A percentile compares a stretch with the other conserved stretches of the same genome.
Conservation (phyloP, 2,113 vertebrate genomes). For the Petromus typicus region DNA sequence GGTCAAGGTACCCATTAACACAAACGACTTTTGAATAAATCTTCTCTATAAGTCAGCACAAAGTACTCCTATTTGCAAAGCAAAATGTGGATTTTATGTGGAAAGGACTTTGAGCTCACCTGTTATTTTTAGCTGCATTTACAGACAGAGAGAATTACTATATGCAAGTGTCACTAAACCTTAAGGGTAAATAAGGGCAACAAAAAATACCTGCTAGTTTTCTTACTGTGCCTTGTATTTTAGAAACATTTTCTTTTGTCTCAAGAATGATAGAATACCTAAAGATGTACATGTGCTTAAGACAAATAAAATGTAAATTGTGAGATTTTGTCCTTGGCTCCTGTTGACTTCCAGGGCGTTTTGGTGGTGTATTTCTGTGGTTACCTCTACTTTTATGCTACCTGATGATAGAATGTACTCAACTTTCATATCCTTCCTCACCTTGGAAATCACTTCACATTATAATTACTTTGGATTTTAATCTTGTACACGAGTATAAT, state of each 20-base stretch:
- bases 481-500: constrained; percentile 53
- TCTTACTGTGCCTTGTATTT: neutral
- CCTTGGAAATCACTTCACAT: constrained; percentile 11
- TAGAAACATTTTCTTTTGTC: constrained; percentile 29
- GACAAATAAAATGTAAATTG: neutral
- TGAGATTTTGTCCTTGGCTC: neutral
- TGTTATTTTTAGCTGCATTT: constrained; percentile 35
- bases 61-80: neutral
- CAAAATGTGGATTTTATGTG: neutral
- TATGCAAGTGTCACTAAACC: neutral
- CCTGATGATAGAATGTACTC: neutral
- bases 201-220: neutral
- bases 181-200: neutral
- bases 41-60: neutral
- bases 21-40: neutral
- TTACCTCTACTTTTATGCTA: neutral
- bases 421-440: constrained; percentile 20
- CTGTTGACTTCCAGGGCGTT: neutral
- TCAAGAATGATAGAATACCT: neutral
- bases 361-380: neutral
- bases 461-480: constrained; percentile 61
- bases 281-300: neutral
- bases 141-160: neutral
- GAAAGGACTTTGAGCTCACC: neutral
- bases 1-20: neutral